Base-by-base conservation (phyloP, 1,140 invertebrate species). In the Callitettix versicolor region DNA sequence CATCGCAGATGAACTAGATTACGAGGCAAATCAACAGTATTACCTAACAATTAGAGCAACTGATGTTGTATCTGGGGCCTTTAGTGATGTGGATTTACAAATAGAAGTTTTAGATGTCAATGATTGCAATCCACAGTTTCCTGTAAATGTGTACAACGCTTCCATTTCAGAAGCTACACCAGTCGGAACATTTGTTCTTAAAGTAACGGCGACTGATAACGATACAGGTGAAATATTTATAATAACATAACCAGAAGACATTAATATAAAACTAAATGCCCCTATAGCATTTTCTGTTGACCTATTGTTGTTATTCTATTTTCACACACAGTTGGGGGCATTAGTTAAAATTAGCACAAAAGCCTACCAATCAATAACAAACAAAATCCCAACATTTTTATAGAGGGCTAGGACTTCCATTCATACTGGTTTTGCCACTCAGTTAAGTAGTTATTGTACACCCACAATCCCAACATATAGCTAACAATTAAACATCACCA, bases 21-120 rank as follows among this genome's bases (percentile, higher is more conserved):
- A 84, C 73, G 92, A 95, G 71, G 70, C 77, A 50, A 79, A 81
- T 61, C 80, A 80, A 55, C 76, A 78, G 51, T 90, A 95, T 69
- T 81, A 85, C 62, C 73, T 96, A 42, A 81, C 81, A 1, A 76
- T 96, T 5, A 77, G 90, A 64, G 93, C 92, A 1, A 92, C 88
- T 0, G 93, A 96, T 73, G 84, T 85, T 57, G 81, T 92, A 5
- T 86, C 85, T n/a, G 90, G 90, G 53, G 82, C 88, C n/a, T 85
- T 79, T 65, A 85, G 90, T 18, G 90, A 94, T 72, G 85, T 91
- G 7, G 77, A 83, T 11, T 79, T 95, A 20, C 84, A 80, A 36
- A 79, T 95, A 34, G 73, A 79, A 9, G 78, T 95, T 11, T 76
- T 83, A 58, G 92, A 96, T 73, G 84, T 89, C 15, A 96, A 95